Evolutionary conservation across 2,888 invertebrate species (phyloP).

Genomic region (Eupithecia centaureata): DNA sequence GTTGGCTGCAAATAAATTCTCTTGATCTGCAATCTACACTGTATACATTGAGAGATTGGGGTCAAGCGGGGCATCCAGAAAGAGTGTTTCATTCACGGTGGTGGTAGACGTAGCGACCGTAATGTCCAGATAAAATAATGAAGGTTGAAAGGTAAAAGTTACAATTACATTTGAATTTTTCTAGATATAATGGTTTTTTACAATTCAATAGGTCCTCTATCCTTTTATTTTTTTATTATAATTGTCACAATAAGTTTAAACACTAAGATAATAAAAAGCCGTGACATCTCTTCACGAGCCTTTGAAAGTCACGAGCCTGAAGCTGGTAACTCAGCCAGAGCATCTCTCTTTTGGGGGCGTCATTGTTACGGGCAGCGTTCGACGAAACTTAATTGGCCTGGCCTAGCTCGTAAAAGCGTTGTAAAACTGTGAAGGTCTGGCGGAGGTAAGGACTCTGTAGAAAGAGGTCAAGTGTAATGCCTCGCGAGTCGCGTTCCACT

Average conservation of each 20-base stretch:
- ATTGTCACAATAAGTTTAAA: not conserved
- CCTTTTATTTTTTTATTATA: too few relatives aligned
- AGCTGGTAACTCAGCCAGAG: slow-evolving; percentile 27
- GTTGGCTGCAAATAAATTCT: not conserved
- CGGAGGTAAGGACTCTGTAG: slow-evolving; percentile 81
- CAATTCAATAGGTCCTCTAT: too few relatives aligned
- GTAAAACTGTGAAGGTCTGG: slow-evolving; percentile 83
- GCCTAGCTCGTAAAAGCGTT: slow-evolving; percentile 82
- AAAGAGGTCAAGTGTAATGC: slow-evolving; percentile 84
- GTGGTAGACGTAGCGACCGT: not conserved
- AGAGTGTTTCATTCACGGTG: not conserved
- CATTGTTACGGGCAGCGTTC: slow-evolving; percentile 65
- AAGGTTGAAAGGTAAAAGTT: too few relatives aligned
- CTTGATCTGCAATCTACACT: not conserved
- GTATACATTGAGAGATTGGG: not conserved
- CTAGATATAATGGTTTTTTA: not conserved
- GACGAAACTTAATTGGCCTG: slow-evolving; percentile 80
- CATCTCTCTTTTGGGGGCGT: slow-evolving; percentile 54
- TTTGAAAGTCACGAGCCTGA: not conserved
- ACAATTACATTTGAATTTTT: too few relatives aligned
- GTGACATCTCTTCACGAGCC: too few relatives aligned
- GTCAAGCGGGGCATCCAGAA: not conserved
- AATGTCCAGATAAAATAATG: not conserved
- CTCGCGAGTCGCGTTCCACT: slow-evolving; percentile 73
- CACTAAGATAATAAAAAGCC: not conserved